These are phyloP conservation scores for Netelia inedita DNA, from an alignment of 2,888 invertebrate genomes.

Conservation along the genomic window DNA sequence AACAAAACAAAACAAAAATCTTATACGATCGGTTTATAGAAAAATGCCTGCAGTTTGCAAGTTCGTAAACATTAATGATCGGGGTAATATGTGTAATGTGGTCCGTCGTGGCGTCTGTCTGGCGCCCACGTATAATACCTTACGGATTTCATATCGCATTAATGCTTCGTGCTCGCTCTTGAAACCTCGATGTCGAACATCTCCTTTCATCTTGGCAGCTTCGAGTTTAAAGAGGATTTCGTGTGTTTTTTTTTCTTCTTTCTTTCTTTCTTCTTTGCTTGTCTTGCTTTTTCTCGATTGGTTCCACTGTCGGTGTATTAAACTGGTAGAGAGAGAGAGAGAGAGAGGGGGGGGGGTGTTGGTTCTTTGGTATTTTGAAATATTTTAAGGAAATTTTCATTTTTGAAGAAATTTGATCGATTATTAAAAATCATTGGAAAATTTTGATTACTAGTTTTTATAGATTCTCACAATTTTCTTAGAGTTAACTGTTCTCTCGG, in stretches of 20 bases:
- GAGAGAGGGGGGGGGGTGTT: constrained; percentile 21
- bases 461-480: no score
- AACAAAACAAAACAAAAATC: not conserved
- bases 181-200: constrained; percentile 62
- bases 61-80: constrained; percentile 40
- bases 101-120: constrained; percentile 59
- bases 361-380: not conserved
- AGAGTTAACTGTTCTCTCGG: no score
- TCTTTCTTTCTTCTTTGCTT: constrained; percentile 4
- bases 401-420: no score
- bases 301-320: constrained; percentile 42
- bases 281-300: constrained; percentile 2
- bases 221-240: constrained; percentile 62
- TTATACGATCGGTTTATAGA: constrained; percentile 23
- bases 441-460: no score
- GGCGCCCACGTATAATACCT: constrained; percentile 53
- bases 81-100: constrained; percentile 44
- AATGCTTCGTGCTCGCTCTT: constrained; percentile 58
- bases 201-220: constrained; percentile 66
- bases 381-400: not conserved
- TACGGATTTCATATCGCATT: constrained; percentile 43
- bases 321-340: constrained; percentile 16
- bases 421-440: no score
- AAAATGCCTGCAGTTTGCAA: constrained; percentile 27
- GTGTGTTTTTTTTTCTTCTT: constrained; percentile 12